These are phyloP conservation scores for Apostichopus japonicus DNA, from an alignment of 35 echinoderm and acorn worm species.

Conservation along the genomic window DNA sequence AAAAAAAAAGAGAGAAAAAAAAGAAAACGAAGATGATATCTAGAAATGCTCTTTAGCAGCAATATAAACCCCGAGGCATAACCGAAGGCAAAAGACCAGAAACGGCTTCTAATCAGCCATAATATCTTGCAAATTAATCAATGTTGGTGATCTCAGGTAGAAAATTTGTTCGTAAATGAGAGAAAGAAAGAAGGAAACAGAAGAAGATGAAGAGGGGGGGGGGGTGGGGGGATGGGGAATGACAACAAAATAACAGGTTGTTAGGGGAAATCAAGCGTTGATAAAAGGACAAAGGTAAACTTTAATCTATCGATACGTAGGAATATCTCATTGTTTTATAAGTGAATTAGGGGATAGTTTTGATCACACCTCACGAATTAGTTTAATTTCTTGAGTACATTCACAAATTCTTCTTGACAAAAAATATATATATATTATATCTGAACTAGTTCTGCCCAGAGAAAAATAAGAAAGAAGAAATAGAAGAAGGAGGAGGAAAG, in stretches of 20 bases:
- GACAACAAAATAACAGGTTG: constrained; percentile 41
- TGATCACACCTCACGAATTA: too few species aligned
- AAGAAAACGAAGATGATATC: neutral
- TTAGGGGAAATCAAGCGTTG: constrained; percentile 35
- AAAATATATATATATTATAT: too few species aligned
- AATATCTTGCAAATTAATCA: constrained; percentile 27
- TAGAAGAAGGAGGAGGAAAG: neutral
- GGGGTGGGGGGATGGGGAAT: neutral
- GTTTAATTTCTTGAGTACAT: too few species aligned
- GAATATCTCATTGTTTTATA: too few species aligned
- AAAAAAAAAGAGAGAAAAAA: too few species aligned
- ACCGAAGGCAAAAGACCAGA: constrained; percentile 13
- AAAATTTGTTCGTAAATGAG: constrained; percentile 44
- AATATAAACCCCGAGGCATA: constrained; percentile 3
- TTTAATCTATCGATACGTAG: too few species aligned
- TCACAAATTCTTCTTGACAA: too few species aligned
- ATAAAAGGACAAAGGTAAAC: neutral
- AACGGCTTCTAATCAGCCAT: constrained; percentile 39
- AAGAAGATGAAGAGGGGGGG: too few species aligned
- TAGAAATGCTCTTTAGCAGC: constrained; percentile 40
- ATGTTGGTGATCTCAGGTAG: constrained; percentile 7
- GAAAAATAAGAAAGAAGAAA: neutral
- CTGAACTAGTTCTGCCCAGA: too few species aligned
- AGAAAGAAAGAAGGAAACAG: neutral
- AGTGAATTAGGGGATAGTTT: too few species aligned